Evolutionary conservation across 53 echinoderm and acorn worm genomes (phyloP).

Genomic region (Henricia sp.): DNA sequence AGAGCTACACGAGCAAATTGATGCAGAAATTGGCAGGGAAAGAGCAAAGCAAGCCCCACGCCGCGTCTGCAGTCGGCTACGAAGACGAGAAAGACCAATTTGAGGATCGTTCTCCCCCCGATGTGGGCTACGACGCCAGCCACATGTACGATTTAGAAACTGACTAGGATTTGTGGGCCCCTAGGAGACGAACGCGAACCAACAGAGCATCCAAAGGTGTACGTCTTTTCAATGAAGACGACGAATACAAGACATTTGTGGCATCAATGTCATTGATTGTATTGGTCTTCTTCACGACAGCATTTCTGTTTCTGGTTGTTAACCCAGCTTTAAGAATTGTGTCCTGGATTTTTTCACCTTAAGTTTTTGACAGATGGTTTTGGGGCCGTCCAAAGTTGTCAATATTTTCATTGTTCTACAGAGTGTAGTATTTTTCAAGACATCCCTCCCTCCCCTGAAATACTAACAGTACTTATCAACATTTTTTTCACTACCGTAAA

Average conservation of each 20-base stretch:
- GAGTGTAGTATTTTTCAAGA: too few species aligned
- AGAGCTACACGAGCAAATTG: background rate
- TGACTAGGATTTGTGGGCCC: slow-evolving; percentile 30
- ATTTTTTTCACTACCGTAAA: too few species aligned
- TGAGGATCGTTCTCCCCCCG: background rate
- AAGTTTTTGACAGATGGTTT: background rate
- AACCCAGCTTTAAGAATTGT: slow-evolving; percentile 11
- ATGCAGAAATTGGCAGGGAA: too few species aligned
- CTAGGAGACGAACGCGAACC: slow-evolving; percentile 13
- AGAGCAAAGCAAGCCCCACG: too few species aligned
- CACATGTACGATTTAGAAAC: background rate
- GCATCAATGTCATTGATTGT: background rate
- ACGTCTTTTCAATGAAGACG: slow-evolving; percentile 1
- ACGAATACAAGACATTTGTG: slow-evolving; percentile 21
- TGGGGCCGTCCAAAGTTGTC: too few species aligned
- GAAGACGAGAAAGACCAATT: background rate
- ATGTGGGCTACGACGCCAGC: background rate
- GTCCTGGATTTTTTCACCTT: slow-evolving; percentile 1
- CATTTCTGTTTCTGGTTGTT: slow-evolving; percentile 30
- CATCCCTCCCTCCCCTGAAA: too few species aligned
- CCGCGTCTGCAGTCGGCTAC: background rate
- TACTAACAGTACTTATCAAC: too few species aligned
- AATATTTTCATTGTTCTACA: too few species aligned
- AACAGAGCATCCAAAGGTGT: background rate
- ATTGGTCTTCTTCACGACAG: background rate